Evolutionary conservation across 2,888 invertebrate species (phyloP).

Genomic region (Idaea straminata): DNA sequence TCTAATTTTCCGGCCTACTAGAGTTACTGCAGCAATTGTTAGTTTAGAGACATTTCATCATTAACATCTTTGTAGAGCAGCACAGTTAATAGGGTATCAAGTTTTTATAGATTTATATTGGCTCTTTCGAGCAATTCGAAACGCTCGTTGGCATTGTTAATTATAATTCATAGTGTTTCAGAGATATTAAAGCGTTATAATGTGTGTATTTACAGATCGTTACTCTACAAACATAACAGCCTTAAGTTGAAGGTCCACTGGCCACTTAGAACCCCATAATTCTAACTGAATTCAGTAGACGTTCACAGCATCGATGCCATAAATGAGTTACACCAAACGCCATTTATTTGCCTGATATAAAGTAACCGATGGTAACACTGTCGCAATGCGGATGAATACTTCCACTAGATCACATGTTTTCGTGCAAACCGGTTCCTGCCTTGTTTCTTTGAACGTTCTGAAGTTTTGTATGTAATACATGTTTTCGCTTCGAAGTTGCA

Average conservation of each 20-base stretch:
- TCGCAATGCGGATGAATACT: background rate
- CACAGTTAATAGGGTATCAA: background rate
- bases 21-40: slow-evolving; percentile 3
- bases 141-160: background rate
- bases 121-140: background rate
- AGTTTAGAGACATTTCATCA: slow-evolving; percentile 11
- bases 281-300: background rate
- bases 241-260: background rate
- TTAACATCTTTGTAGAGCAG: slow-evolving; percentile 5
- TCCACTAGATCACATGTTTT: background rate
- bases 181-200: background rate
- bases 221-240: background rate
- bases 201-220: background rate
- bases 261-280: background rate
- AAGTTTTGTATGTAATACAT: background rate
- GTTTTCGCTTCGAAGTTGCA: background rate
- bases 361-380: background rate
- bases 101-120: background rate
- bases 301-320: background rate
- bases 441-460: background rate
- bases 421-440: background rate
- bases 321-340: background rate
- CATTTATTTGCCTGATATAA: background rate
- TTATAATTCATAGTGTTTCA: background rate
- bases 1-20: slow-evolving; percentile 6